phyloP scores from a whole-genome alignment of 2,113 vertebrate species.

The Gnathochromis pfefferi region DNA sequence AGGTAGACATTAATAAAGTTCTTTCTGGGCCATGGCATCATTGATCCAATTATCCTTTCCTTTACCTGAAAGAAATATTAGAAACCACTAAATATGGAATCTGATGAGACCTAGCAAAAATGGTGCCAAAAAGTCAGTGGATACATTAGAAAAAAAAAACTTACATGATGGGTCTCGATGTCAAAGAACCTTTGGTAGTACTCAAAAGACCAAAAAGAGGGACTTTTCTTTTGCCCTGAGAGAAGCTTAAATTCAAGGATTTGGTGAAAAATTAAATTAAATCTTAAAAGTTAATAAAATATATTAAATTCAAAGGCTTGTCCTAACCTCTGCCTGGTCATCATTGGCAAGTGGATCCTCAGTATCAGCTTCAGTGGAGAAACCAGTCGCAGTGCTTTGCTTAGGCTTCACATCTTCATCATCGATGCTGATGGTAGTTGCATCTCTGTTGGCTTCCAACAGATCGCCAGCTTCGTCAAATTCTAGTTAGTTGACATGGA shows the following conservation, averaged over 20 bases:
- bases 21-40: slow-evolving; percentile 88
- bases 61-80: slow-evolving; percentile 74
- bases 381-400: slow-evolving; percentile 47
- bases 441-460: slow-evolving; percentile 70
- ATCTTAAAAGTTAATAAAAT: neutral
- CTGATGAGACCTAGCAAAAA: neutral
- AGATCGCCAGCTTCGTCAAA: slow-evolving; percentile 81
- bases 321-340: slow-evolving; percentile 83
- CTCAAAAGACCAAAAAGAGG: slow-evolving; percentile 95
- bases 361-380: slow-evolving; percentile 64
- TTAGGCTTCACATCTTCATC: slow-evolving; percentile 59
- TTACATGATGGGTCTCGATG: slow-evolving; percentile 89
- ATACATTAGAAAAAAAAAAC: neutral
- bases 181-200: slow-evolving; percentile 95
- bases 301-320: neutral
- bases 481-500: slow-evolving; percentile 59
- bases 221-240: slow-evolving; percentile 83
- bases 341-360: slow-evolving; percentile 74
- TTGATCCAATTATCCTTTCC: slow-evolving; percentile 88
- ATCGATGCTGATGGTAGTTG: slow-evolving; percentile 80
- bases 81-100: neutral
- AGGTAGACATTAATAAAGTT: slow-evolving; percentile 90
- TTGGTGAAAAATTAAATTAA: neutral
- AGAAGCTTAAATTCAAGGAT: slow-evolving; percentile 73
- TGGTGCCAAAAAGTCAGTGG: neutral